Base-by-base conservation (phyloP, 2,797 vertebrate species). In the Carduelis carduelis region DNA sequence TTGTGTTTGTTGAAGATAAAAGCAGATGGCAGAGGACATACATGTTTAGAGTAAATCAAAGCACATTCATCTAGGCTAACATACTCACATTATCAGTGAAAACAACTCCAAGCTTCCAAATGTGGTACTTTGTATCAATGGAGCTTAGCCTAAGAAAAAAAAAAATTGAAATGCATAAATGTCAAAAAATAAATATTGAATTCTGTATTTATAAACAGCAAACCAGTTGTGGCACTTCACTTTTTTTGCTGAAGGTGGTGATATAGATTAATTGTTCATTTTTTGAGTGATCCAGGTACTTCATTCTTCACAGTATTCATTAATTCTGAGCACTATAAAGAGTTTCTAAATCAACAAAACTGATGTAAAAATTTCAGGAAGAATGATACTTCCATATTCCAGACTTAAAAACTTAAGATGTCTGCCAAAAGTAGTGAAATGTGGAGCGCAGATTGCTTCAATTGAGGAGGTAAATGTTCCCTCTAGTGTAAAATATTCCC, bases 101-200 rank as follows among this genome's bases (percentile, higher is more conserved):
- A 94, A 99, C 99, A 83, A 99, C 99, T 37, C 99, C 99, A 26
- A 99, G 94, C 96, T 99, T 99, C 99, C 99, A 99, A 83, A 99
- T 97, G 37, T 99, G 99, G 96, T 99, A 99, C 95, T 99, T 99
- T 44, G 99, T 99, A 97, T 99, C 99, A n/a, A 99, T 98, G 69
- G 99, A 99, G 96, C 99, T 99, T 94, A 99, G 97, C 99, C 99
- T 99, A 97, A 74, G 69, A 89, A 97, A 91, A 32, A 96, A 2
- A 91, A 90, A 84, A 21, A 11, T 96, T 80, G 15, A 95, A 95
- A 92, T 76, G 49, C 69, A 63, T 59, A 66, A 71, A 53, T 68
- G 15, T 87, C 61, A 85, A 84, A 84, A 86, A 75, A 76, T 80
- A 87, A 89, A 18, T 87, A 89, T 50, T 89, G 49, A 91, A 83